These are phyloP conservation scores for Hydriomena furcata DNA, from an alignment of 2,888 invertebrate species.

Conservation along the genomic window DNA sequence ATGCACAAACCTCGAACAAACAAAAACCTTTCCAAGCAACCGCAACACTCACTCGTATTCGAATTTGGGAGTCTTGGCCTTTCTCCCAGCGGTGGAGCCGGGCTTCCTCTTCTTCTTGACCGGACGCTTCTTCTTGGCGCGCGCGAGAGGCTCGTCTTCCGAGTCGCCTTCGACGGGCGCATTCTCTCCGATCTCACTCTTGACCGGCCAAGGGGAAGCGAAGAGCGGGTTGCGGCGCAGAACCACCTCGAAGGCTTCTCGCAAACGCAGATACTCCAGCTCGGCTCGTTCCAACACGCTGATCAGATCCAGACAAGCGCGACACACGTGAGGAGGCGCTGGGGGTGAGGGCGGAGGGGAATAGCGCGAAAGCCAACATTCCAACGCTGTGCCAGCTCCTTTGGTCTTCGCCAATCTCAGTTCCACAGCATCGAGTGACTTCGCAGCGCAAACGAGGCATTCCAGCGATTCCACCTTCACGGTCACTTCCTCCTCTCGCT, in stretches of 20 bases:
- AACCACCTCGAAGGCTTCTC: constrained; percentile 66
- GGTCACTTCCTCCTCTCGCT: too few relatives aligned
- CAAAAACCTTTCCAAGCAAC: background rate
- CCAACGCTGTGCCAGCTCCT: constrained; percentile 54
- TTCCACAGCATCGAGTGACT: constrained; percentile 52
- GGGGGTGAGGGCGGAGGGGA: constrained; percentile 42
- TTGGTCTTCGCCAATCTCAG: constrained; percentile 48
- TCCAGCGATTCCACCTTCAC: constrained; percentile 66
- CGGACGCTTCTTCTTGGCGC: constrained; percentile 58
- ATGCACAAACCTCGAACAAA: background rate
- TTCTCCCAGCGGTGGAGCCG: constrained; percentile 42
- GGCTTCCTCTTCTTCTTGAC: constrained; percentile 64
- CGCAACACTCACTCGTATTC: constrained; percentile 15
- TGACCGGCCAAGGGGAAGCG: constrained; percentile 33
- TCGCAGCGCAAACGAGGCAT: constrained; percentile 61
- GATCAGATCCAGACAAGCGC: constrained; percentile 63
- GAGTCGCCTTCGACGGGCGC: constrained; percentile 46
- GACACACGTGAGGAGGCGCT: constrained; percentile 63
- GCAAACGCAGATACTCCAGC: constrained; percentile 63
- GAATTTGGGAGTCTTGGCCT: constrained; percentile 29
- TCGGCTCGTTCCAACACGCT: constrained; percentile 70
- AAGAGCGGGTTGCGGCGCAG: constrained; percentile 66
- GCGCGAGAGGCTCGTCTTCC: constrained; percentile 69
- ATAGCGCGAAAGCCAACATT: constrained; percentile 57
- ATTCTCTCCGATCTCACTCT: constrained; percentile 41